Conservation (phyloP, 2,888 invertebrate genomes). For the Ashinkailepas kermadecensis region DNA sequence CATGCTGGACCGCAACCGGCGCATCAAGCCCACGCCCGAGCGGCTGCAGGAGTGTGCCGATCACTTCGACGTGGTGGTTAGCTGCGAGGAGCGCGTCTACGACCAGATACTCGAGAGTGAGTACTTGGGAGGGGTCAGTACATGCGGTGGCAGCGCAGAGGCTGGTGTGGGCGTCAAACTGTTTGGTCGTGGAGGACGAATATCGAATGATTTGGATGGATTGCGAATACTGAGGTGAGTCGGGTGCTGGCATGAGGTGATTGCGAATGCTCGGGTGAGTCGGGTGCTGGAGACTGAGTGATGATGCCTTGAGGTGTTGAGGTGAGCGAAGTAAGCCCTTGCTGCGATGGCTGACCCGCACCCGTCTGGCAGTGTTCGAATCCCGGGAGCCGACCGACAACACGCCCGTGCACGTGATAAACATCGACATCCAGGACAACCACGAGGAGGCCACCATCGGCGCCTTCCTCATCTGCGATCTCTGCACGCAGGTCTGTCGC, state of each 20-base stretch:
- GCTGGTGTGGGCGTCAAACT: no score
- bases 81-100: constrained; percentile 96
- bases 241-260: no score
- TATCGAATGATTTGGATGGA: no score
- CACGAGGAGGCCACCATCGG: constrained; percentile 99
- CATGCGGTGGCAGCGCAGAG: no score
- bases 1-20: constrained; percentile 93
- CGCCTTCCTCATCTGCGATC: constrained; percentile 92
- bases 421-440: constrained; percentile 98
- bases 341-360: no score
- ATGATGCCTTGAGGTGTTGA: no score
- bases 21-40: constrained; percentile 91
- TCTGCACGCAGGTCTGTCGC: constrained; percentile 67
- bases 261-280: no score
- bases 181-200: no score
- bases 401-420: constrained; percentile 90
- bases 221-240: no score
- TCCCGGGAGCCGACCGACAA: constrained; percentile 67
- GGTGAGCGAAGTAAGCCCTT: no score
- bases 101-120: constrained; percentile 92
- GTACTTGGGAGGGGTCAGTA: constrained; percentile 27
- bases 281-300: no score
- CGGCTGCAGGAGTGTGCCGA: constrained; percentile 83
- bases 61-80: constrained; percentile 90
- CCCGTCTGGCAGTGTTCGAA: constrained; percentile 50